These are phyloP conservation scores for Callinectes sapidus DNA, from an alignment of 2,888 invertebrate species.

Conservation along the genomic window DNA sequence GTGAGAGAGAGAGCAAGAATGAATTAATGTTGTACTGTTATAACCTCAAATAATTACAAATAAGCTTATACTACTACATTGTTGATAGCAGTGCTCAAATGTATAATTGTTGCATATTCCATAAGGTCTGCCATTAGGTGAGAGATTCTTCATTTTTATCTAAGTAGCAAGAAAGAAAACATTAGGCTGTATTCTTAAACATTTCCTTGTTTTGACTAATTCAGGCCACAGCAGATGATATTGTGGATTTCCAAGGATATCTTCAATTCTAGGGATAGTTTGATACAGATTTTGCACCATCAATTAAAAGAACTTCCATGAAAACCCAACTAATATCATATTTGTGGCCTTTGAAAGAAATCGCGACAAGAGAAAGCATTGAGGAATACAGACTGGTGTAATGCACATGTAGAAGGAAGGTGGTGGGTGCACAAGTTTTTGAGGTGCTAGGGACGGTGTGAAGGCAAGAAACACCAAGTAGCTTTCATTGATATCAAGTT, in stretches of 20 bases:
- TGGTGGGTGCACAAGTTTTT: not conserved
- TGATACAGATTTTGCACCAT: too few species aligned
- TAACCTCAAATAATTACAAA: slow-evolving; percentile 24
- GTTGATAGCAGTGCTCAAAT: slow-evolving; percentile 25
- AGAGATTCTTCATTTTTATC: slow-evolving; percentile 1
- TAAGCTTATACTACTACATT: slow-evolving; percentile 14
- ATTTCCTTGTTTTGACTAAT: too few species aligned
- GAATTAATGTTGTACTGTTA: not conserved
- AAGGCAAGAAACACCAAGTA: not conserved
- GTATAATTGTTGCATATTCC: slow-evolving; percentile 28
- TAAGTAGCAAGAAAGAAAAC: not conserved
- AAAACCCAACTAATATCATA: too few species aligned
- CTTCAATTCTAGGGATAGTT: too few species aligned
- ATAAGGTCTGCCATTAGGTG: not conserved
- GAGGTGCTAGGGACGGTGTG: not conserved
- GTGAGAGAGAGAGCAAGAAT: not conserved
- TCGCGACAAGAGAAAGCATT: not conserved
- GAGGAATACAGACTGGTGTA: too few species aligned
- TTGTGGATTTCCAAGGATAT: too few species aligned
- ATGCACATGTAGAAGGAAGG: not conserved
- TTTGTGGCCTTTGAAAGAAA: not conserved
- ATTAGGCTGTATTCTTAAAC: too few species aligned
- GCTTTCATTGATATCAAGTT: not conserved
- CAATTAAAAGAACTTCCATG: too few species aligned
- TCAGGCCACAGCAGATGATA: too few species aligned